Evolutionary conservation across 2,888 invertebrate species (phyloP), one percentile per base, ranked within the genome.

Genomic region (Meghimatium bilineatum): DNA sequence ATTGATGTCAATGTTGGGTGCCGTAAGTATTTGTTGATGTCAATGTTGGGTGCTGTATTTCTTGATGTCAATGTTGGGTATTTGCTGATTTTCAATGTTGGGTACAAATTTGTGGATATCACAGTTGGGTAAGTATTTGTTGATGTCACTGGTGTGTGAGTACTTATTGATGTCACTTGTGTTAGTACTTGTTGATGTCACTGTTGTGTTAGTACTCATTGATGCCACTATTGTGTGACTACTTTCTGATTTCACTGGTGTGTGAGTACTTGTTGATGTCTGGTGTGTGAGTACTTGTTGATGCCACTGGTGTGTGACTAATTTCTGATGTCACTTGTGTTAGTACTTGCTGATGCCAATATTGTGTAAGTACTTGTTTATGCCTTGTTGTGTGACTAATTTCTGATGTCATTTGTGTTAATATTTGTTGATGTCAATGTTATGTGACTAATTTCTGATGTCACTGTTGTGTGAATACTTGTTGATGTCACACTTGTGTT

Each of bases 301-400:
- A 14, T 56, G 56, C 20, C 2, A 56, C 56, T 56, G 56, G 8
- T 56, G 56, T 10, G 56, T 56, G 56, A 56, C 14, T 56, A 3
- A 10, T 56, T 56, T 10, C 20, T 44, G 44, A 44, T 44, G 56
- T 56, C 8, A 56, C 56, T 56, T 56, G 23, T 56, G 56, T 56
- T 2, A 20, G 56, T 56, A 56, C 17, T 8, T 86, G 91, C 95
- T 44, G 94, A 95, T 1, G 92, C 95, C 85, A 95, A 95, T 1
- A 94, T 95, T 86, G 95, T 95, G 94, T 94, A 90, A 90, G 93
- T 90, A 44, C 44, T 44, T 44, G 44, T 44, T 8, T 5, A 44
- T 44, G n/a, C n/a, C n/a, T n/a, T n/a, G n/a, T n/a, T n/a, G n/a
- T n/a, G n/a, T n/a, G n/a, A n/a, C n/a, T n/a, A n/a, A n/a, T n/a